phyloP scores from a whole-genome alignment of 2,113 vertebrate genomes.

The Pristiophorus japonicus region DNA sequence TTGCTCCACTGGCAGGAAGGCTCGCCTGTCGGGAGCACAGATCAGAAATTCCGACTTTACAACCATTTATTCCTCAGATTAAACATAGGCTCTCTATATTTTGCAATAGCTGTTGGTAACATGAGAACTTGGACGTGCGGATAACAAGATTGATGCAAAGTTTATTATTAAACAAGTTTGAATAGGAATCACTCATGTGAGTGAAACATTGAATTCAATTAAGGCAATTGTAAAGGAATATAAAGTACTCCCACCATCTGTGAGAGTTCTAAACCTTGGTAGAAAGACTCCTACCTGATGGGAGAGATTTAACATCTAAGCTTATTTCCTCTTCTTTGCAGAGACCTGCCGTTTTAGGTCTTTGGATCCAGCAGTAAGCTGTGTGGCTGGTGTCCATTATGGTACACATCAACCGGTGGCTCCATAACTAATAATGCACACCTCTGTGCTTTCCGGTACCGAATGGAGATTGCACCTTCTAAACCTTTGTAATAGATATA shows the following conservation, averaged over 20 bases:
- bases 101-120: not conserved
- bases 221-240: not conserved
- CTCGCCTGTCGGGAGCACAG: too few species aligned
- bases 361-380: not conserved
- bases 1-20: not conserved
- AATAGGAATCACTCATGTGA: not conserved
- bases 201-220: not conserved
- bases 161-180: not conserved
- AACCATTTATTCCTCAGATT: not conserved
- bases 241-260: not conserved
- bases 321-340: not conserved
- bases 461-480: not conserved
- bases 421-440: not conserved
- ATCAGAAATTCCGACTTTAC: not conserved
- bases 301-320: not conserved
- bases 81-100: not conserved
- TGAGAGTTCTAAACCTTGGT: not conserved
- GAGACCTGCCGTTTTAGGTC: not conserved
- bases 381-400: not conserved
- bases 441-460: not conserved
- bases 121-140: not conserved
- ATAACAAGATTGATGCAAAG: slow-evolving; percentile 5
- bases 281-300: not conserved
- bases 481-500: not conserved
- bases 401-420: not conserved